These are phyloP conservation scores for Hydraecia micacea DNA, from an alignment of 2,888 invertebrate genomes.

Conservation along the genomic window DNA sequence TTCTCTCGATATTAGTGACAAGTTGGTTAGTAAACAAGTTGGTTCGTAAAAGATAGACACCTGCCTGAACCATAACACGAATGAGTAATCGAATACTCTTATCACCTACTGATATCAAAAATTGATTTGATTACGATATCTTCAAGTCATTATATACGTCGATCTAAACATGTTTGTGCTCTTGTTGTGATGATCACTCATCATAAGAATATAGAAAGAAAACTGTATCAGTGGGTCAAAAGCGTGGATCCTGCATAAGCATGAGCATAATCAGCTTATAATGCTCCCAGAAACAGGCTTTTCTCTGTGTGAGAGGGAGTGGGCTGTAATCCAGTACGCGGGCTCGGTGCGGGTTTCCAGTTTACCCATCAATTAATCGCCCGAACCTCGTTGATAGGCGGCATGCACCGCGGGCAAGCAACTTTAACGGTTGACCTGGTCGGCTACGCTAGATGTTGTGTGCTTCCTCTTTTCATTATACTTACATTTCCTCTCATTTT, in stretches of 20 bases:
- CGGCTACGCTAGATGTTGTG: no score
- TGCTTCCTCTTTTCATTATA: no score
- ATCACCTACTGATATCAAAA: constrained; percentile 26
- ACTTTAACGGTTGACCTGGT: no score
- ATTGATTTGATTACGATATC: constrained; percentile 22
- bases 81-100: constrained; percentile 1
- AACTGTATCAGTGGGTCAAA: not conserved
- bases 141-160: constrained; percentile 2
- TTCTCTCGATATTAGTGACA: not conserved
- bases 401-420: no score
- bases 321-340: not conserved
- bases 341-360: not conserved
- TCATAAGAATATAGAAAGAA: constrained; percentile 1
- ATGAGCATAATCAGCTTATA: not conserved
- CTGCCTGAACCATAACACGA: constrained; percentile 22
- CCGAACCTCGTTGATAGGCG: no score
- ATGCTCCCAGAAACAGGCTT: not conserved
- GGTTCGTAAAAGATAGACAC: not conserved
- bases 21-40: not conserved
- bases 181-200: constrained; percentile 15
- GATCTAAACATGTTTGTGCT: not conserved
- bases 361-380: no score
- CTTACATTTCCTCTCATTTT: no score
- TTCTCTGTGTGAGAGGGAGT: not conserved
- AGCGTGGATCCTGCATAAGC: not conserved